phyloP scores from a whole-genome alignment of 2,888 invertebrate genomes.

The Lepidocyrtinus sp. region DNA sequence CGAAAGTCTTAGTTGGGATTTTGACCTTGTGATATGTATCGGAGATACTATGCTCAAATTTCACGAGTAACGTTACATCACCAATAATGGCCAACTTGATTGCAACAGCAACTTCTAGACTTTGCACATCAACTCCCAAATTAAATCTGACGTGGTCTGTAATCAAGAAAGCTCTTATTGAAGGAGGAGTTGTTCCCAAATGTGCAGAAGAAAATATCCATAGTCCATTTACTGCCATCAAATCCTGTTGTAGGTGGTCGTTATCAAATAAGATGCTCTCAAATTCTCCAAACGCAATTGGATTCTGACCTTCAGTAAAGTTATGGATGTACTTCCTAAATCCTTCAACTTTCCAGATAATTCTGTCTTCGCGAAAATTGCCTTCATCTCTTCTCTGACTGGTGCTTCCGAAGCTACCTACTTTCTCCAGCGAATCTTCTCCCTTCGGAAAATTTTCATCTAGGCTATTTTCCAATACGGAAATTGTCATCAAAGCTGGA shows the following conservation, averaged over 20 bases:
- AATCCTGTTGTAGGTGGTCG: neutral
- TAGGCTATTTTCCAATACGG: neutral
- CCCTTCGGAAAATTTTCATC: conserved; percentile 17
- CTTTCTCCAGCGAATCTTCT: neutral
- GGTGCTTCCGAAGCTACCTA: neutral
- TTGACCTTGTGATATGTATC: neutral
- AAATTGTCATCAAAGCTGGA: conserved; percentile 2
- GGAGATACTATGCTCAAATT: conserved; percentile 15
- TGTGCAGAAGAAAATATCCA: conserved; percentile 11
- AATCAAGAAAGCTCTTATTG: conserved; percentile 15
- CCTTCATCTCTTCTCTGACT: neutral
- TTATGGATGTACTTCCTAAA: conserved; percentile 1
- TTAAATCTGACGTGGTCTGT: neutral
- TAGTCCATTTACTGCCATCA: neutral
- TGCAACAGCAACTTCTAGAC: conserved; percentile 30
- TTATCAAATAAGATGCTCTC: conserved; percentile 11
- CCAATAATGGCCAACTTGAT: conserved; percentile 14
- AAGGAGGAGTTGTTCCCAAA: neutral
- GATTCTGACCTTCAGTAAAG: neutral
- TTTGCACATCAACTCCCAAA: neutral
- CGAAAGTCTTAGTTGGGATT: neutral
- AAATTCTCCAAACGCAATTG: neutral
- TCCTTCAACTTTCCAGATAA: conserved; percentile 32
- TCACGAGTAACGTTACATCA: conserved; percentile 12
- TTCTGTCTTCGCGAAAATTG: neutral